These are phyloP conservation scores for Ennomos quercinarius DNA, from an alignment of 2,888 invertebrate species.

Conservation along the genomic window DNA sequence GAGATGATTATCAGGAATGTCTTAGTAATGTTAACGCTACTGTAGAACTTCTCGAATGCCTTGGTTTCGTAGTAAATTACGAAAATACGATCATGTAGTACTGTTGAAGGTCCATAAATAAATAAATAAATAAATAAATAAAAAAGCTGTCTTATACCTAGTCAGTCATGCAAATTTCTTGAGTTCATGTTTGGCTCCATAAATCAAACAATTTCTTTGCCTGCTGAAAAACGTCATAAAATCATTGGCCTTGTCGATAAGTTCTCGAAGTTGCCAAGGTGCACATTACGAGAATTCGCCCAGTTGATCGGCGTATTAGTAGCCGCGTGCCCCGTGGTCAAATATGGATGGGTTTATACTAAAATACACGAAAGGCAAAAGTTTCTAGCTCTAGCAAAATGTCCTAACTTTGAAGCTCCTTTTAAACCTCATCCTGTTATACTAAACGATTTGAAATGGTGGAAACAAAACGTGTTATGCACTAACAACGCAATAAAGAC, in stretches of 20 bases:
- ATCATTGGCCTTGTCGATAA: constrained; percentile 19
- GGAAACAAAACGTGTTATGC: too few species aligned
- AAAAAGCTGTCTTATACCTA: background rate
- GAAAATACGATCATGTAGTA: too few species aligned
- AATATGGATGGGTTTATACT: constrained; percentile 35
- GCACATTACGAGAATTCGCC: constrained; percentile 32
- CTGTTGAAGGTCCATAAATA: too few species aligned
- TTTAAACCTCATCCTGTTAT: too few species aligned
- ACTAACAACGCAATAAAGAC: too few species aligned
- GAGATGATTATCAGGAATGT: constrained; percentile 1
- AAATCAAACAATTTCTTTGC: constrained; percentile 18
- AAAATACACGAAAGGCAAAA: constrained; percentile 35
- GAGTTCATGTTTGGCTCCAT: background rate
- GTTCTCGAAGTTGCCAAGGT: constrained; percentile 11
- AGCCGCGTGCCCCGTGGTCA: constrained; percentile 35
- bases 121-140: too few species aligned
- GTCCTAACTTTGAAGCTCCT: background rate
- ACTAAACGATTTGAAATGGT: too few species aligned
- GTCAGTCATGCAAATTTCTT: constrained; percentile 5
- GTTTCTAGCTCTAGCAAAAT: constrained; percentile 18
- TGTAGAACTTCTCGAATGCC: background rate
- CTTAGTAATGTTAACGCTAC: constrained; percentile 2
- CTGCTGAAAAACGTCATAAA: constrained; percentile 23
- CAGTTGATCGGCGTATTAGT: constrained; percentile 29
- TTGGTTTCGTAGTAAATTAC: constrained; percentile 9